A percentile compares a stretch with the other conserved stretches of the same genome.
Conservation (phyloP, 1,140 invertebrate genomes). For the Caenorhabditis briggsae region DNA sequence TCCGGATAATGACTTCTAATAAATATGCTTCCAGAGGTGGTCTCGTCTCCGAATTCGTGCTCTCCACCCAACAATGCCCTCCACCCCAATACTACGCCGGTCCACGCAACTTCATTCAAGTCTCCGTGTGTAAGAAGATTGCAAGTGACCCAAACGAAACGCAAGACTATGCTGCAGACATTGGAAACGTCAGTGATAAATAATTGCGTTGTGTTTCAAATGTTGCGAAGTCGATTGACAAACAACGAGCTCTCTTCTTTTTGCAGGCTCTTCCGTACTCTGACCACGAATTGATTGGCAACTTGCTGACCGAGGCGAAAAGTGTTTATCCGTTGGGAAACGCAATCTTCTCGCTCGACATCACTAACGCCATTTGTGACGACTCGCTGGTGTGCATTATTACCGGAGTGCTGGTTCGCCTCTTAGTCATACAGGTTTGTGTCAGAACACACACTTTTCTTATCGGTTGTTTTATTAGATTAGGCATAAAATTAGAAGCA, state of each 20-base stretch:
- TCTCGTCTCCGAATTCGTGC: conserved; percentile 21
- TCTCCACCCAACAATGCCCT: conserved; percentile 27
- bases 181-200: conserved; percentile 58
- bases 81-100: conserved; percentile 38
- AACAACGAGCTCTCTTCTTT: background rate
- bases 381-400: conserved; percentile 57
- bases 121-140: conserved; percentile 57
- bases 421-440: conserved; percentile 53
- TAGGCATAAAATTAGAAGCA: background rate
- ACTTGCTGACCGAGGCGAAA: conserved; percentile 52
- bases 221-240: conserved; percentile 3
- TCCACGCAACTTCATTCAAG: conserved; percentile 58
- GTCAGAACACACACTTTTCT: conserved; percentile 1
- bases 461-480: background rate
- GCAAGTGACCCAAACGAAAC: conserved; percentile 46
- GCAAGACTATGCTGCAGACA: conserved; percentile 42
- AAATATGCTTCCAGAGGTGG: conserved; percentile 8
- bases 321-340: conserved; percentile 53
- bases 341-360: conserved; percentile 44
- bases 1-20: too few species aligned
- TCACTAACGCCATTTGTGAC: conserved; percentile 47
- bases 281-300: conserved; percentile 57
- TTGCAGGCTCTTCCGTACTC: conserved; percentile 57
- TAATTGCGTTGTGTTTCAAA: background rate
- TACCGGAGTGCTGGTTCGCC: conserved; percentile 57